A percentile compares a stretch with the other conserved stretches of the same genome.
phyloP scores from a whole-genome alignment of 2,797 vertebrate species.

The Pipistrellus pygmaeus region DNA sequence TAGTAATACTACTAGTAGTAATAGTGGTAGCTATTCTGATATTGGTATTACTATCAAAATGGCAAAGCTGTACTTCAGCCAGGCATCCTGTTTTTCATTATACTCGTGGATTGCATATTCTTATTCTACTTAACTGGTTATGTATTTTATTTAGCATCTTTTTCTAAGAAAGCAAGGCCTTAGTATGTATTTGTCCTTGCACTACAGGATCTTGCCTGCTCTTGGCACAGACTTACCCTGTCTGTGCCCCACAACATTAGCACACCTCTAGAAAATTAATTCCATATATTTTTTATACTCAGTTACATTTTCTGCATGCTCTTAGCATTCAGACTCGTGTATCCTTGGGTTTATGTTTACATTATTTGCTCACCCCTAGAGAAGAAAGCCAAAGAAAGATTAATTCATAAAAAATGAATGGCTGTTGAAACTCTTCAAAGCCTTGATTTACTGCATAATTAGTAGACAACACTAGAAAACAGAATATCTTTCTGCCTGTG shows the following conservation, averaged over 20 bases:
- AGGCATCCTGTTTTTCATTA: background rate
- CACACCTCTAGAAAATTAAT: constrained; percentile 56
- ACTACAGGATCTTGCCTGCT: background rate
- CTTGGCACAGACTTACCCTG: background rate
- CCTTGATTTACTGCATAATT: constrained; percentile 84
- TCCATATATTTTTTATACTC: constrained; percentile 61
- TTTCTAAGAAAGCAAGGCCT: constrained; percentile 51
- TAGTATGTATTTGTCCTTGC: background rate
- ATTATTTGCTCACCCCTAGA: constrained; percentile 77
- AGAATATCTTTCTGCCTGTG: constrained; percentile 70
- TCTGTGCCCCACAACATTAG: constrained; percentile 11
- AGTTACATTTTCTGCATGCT: constrained; percentile 53
- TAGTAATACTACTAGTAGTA: background rate
- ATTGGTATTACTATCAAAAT: background rate
- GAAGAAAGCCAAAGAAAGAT: constrained; percentile 83
- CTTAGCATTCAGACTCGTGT: constrained; percentile 73
- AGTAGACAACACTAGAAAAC: constrained; percentile 81
- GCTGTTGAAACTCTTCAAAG: constrained; percentile 81
- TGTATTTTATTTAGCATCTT: constrained; percentile 59
- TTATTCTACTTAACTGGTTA: background rate
- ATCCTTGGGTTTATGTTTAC: constrained; percentile 68
- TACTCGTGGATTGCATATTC: background rate
- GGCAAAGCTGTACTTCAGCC: background rate
- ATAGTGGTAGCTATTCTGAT: background rate
- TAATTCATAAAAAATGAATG: constrained; percentile 83